These are phyloP conservation scores for Microplitis deprimator DNA, from an alignment of 2,888 invertebrate species.

Conservation along the genomic window DNA sequence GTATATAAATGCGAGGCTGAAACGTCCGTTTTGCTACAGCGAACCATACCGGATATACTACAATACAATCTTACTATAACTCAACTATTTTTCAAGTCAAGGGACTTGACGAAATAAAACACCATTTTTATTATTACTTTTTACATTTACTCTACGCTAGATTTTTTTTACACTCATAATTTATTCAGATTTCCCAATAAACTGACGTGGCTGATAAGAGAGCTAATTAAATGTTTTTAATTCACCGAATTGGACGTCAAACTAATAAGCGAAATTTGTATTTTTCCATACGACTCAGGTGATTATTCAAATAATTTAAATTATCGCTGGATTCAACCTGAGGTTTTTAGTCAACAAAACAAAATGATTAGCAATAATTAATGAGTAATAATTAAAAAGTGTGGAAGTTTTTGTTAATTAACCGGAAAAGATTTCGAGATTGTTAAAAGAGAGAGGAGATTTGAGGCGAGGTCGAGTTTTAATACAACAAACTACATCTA, in stretches of 20 bases:
- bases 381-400: neutral
- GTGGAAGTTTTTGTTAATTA: neutral
- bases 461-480: slow-evolving; percentile 19
- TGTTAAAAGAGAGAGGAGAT: slow-evolving; percentile 1
- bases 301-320: too few relatives aligned
- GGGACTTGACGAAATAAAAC: neutral
- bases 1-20: neutral
- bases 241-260: neutral
- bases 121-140: slow-evolving; percentile 9
- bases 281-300: neutral
- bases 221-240: neutral
- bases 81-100: neutral
- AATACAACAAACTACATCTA: slow-evolving; percentile 14
- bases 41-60: slow-evolving; percentile 11
- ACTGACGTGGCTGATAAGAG: neutral
- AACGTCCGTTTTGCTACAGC: slow-evolving; percentile 20
- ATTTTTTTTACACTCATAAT: neutral
- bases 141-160: neutral
- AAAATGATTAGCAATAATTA: neutral
- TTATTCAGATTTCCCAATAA: neutral
- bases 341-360: neutral
- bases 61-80: slow-evolving; percentile 4
- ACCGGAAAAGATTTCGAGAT: neutral
- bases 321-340: too few relatives aligned
- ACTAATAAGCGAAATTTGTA: neutral